A percentile compares a stretch with the other conserved stretches of the same genome.
Conservation (phyloP, 2,797 vertebrate genomes). For the Gymnocypris eckloni region DNA sequence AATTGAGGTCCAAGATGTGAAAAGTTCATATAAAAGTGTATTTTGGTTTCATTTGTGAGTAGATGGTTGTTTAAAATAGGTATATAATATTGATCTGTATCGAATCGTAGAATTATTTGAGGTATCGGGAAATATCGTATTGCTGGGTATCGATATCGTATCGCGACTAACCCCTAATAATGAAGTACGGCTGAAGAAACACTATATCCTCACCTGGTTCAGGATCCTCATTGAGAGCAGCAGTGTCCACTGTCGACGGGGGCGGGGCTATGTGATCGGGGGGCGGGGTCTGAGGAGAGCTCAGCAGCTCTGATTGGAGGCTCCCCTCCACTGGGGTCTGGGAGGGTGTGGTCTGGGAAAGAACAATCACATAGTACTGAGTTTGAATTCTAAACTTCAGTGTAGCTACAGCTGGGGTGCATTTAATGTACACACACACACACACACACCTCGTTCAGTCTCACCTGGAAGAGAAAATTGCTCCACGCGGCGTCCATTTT, state of each 20-base stretch:
- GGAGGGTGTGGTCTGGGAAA: constrained; percentile 84
- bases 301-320: constrained; percentile 90
- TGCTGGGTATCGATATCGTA: no score
- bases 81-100: no score
- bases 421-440: neutral
- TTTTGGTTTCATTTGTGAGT: no score
- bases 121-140: no score
- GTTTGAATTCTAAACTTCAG: constrained; percentile 42
- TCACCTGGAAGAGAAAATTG: constrained; percentile 87
- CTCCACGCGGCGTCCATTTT: constrained; percentile 87
- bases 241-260: constrained; percentile 87
- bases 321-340: constrained; percentile 84
- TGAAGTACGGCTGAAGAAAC: neutral
- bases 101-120: no score
- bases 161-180: no score
- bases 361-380: constrained; percentile 74
- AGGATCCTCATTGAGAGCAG: constrained; percentile 84
- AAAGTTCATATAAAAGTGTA: no score
- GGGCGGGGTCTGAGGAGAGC: constrained; percentile 81
- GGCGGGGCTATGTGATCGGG: constrained; percentile 80
- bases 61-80: no score
- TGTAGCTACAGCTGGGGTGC: neutral
- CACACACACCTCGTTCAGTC: constrained; percentile 39
- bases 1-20: no score
- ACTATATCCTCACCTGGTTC: constrained; percentile 67